Evolutionary conservation across 2,888 invertebrate genomes (phyloP), one percentile per base, ranked within the genome.

Genomic region (Leucophora obtusa): DNA sequence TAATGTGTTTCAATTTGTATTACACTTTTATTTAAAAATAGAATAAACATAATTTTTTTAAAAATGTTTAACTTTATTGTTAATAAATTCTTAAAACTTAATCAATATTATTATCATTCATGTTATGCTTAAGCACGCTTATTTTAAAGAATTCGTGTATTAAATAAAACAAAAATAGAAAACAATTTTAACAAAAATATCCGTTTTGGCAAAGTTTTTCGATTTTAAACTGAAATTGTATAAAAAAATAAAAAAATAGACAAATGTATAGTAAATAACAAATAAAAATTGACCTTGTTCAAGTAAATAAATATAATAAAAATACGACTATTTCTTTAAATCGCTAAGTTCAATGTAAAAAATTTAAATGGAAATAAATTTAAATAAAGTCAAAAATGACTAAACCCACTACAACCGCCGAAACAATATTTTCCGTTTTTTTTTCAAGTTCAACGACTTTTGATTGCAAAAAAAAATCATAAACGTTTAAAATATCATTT

Each of bases 201-300:
- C 78, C 81, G 82, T 71, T 82, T 82, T 78, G 81, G 72, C 72
- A 82, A 74, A 28, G 11, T 15, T 68, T 62, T 65, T 43, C 43
- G 24, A 53, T 47, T 17, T 21, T 17, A 28, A 71, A 53, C 60
- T 53, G 53, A 56, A 54, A 28, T 58, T 68, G 47, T 51, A 59
- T 50, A 72, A 62, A 35, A 77, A 60, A 60, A 47, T n/a, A 74
- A n/a, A 65, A 21, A 60, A 1, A 8, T 21, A 47, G 15, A 21
- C 8, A 17, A 17, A 33, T 58, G 33, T 75, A 43, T 65, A 76
- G 72, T 59, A 66, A 81, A 69, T 73, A 69, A 73, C 76, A 58
- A 83, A 74, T 50, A 71, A 68, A n/a, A 66, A 70, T 81, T 76
- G 56, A 81, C 81, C 81, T 76, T 81, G 78, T 18, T 35, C 14